Base-by-base conservation (phyloP, 1,140 invertebrate species). In the Amyelois transitella region DNA sequence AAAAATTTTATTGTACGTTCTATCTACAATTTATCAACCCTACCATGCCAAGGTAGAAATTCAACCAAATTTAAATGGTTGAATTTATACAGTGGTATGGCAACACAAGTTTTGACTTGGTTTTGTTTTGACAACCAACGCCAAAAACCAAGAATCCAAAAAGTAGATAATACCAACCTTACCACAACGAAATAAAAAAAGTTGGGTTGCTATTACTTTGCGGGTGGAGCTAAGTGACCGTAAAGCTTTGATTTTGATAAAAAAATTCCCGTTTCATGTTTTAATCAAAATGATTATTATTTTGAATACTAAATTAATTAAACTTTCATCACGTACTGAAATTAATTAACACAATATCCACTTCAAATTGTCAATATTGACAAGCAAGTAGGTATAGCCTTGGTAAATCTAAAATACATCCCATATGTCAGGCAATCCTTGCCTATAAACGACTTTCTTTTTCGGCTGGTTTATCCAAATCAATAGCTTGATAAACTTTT, bases 341-440 rank as follows among this genome's bases (percentile, higher is more conserved):
- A 18, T 19, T 19, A 45, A 45, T 21, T 45, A 7, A 8, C 18
- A 20, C 8, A 4, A 38, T 53, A 58, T 49, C 56, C 60, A 50
- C 52, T 67, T 48, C 55, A 63, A 60, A 63, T 74, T 77, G 75
- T 81, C 77, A 81, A 77, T 77, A 81, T 79, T 80, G 79, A 81
- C 81, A 80, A 77, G 72, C 74, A 85, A 74, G 79, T 81, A 81
- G 65, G 72, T 72, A 69, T 61, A 62, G 78, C 43, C 60, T 73
- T 58, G 64, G 64, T 51, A 64, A 75, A 62, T 51, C 48, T 24
- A 61, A 62, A 54, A 24, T 58, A 57, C 55, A 28, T 24, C 55
- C 55, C 14, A 53, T 43, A 18, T n/a, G n/a, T 22, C 52, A 50
- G 38, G 18, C 51, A 21, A 38, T 56, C 24, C 24, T 12, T 55